Evolutionary conservation across 30 jellyfish, hydroid and myxozoan genomes (phyloP), one percentile per base, ranked within the genome.

Genomic region (Cassiopea andromeda): DNA sequence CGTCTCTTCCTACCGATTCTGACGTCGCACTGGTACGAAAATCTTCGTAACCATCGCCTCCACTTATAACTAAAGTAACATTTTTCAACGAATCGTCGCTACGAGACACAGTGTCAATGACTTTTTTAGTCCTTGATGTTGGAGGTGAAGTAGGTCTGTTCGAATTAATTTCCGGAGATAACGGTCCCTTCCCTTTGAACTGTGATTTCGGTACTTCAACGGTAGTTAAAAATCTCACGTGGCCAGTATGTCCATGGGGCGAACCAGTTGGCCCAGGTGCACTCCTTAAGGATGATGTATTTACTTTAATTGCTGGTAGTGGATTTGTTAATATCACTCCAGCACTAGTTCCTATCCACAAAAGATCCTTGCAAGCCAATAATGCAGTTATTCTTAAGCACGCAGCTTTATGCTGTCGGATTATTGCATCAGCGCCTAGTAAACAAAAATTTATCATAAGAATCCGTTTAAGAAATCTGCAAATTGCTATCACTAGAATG

Each of bases 201-300:
- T 79, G 91, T 2, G 95, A 82, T 73, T 89, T 96, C 44, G 98
- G 98, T 67, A 96, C 99, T 70, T 96, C 99, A n/a, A 96, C 99
- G n/a, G 94, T 82, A 7, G 99, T 96, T 67, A 96, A 85, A 71
- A 96, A 96, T 60, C 99, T 97, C 59, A 96, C 99, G 71, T 96
- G 99, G 17, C 99, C 99, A 44, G 99, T 96, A 81, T 96, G 99
- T 44, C 99, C 99, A 69, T 96, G 98, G 1, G 99, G 99, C 81
- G 99, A 96, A 19, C 99, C 99, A 1, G 97, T 90, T 45, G 99
- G 99, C 5, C 97, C 97, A 14, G 97, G 97, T 60, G 94, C 92
- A 69, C 90, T 89, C 19, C 97, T 81, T 18, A 96, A 70, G 46
- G 96, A 97, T 19, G 89, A 87, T 57, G 98, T 96, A 82, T 90